These are phyloP conservation scores for Okapia johnstoni DNA, from an alignment of 2,113 vertebrate genomes.

Conservation along the genomic window DNA sequence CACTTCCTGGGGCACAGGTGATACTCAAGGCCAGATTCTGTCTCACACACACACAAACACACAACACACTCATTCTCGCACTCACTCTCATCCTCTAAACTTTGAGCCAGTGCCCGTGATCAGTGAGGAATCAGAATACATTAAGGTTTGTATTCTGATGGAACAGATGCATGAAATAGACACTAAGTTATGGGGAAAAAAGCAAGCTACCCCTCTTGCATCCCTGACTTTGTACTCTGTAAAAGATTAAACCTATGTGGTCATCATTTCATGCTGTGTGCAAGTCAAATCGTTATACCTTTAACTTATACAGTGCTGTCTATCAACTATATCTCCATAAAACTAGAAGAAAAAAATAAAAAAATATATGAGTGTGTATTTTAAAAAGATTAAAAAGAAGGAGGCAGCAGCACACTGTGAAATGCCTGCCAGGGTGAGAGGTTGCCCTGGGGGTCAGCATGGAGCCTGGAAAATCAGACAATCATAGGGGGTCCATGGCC, in stretches of 20 bases:
- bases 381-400: neutral
- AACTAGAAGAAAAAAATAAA: neutral
- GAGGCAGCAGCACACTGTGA: neutral
- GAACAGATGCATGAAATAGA: neutral
- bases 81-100: neutral
- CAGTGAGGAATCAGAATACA: neutral
- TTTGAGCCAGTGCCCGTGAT: neutral
- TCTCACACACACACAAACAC: neutral
- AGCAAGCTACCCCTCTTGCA: neutral
- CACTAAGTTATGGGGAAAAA: neutral
- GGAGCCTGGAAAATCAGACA: neutral
- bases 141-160: neutral
- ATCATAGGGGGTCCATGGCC: accelerated
- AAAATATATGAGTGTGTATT: neutral
- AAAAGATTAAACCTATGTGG: neutral
- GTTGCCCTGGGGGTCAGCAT: neutral
- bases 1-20: too few relatives aligned
- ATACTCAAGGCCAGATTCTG: neutral
- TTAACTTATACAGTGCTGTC: neutral
- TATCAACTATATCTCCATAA: neutral
- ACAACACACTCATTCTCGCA: neutral
- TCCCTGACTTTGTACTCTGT: neutral
- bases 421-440: neutral
- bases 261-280: neutral
- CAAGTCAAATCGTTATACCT: neutral